Conservation (phyloP, 2,888 invertebrate species). For the Melanostoma mellinum region DNA sequence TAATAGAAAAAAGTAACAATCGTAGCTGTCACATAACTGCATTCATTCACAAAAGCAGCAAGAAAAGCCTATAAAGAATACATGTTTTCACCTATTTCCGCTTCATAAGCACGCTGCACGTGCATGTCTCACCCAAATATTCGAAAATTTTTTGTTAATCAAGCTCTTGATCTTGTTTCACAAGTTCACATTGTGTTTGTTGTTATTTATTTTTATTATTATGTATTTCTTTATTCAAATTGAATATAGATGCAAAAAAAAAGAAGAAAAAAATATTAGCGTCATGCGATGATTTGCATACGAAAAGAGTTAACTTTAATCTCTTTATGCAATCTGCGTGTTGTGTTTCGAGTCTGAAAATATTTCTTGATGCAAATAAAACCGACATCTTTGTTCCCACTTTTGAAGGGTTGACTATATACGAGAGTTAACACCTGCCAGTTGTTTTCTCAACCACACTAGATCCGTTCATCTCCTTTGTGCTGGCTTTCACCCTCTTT, state of each 20-base stretch:
- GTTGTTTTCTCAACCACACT: constrained; percentile 43
- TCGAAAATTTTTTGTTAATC: constrained; percentile 5
- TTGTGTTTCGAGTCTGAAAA: not conserved
- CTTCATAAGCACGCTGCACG: not conserved
- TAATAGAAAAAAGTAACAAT: too few species aligned
- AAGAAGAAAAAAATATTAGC: constrained; percentile 3
- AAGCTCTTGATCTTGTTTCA: constrained; percentile 27
- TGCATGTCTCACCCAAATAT: not conserved
- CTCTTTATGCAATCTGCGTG: constrained; percentile 49
- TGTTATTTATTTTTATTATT: constrained; percentile 5
- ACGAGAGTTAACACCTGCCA: constrained; percentile 67
- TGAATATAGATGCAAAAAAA: constrained; percentile 2
- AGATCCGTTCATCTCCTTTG: constrained; percentile 17
- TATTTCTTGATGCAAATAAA: constrained; percentile 35
- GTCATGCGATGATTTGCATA: constrained; percentile 34
- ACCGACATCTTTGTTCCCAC: constrained; percentile 52
- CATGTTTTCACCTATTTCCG: constrained; percentile 1
- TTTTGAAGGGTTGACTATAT: constrained; percentile 53
- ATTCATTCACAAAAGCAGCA: too few species aligned
- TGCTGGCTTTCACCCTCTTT: not conserved
- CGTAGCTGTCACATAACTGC: too few species aligned
- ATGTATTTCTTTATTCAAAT: not conserved
- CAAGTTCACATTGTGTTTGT: constrained; percentile 21
- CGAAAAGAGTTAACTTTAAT: constrained; percentile 35
- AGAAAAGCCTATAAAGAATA: too few species aligned